Evolutionary conservation across 1,140 invertebrate species (phyloP).

Genomic region (Meloidogyne exigua): DNA sequence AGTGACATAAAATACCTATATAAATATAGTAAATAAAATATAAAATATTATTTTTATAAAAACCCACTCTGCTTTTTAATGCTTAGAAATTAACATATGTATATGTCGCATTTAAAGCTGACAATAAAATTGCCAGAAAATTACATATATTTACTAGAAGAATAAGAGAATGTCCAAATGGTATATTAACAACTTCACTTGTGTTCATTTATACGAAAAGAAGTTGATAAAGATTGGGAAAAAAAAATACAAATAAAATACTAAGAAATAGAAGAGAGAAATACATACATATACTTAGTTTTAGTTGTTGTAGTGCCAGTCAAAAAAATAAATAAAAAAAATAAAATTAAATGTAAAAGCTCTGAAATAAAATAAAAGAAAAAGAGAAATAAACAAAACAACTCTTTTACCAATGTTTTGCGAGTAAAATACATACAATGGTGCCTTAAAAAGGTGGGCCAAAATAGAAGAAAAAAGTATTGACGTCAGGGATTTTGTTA

Average conservation of each 20-base stretch:
- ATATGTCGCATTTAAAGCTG: neutral
- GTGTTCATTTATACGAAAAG: neutral
- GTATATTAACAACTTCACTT: neutral
- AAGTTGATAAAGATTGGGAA: neutral
- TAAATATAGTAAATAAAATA: neutral
- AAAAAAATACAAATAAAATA: neutral
- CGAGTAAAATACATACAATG: neutral
- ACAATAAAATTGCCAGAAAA: neutral
- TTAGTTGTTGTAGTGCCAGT: neutral
- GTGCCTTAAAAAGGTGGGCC: conserved; percentile 1
- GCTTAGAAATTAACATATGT: neutral
- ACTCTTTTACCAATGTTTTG: neutral
- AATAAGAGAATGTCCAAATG: neutral
- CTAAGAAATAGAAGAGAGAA: neutral
- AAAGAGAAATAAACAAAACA: neutral
- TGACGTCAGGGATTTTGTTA: neutral
- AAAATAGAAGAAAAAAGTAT: neutral
- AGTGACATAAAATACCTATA: neutral
- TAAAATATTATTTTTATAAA: neutral
- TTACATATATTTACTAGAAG: too few relatives aligned
- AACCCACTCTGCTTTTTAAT: neutral
- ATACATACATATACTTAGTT: neutral
- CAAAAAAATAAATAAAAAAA: conserved; percentile 6
- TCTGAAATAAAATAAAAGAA: neutral
- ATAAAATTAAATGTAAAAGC: neutral